Evolutionary conservation across 2,888 invertebrate species (phyloP).

Genomic region (Holacanthella duospinosa): DNA sequence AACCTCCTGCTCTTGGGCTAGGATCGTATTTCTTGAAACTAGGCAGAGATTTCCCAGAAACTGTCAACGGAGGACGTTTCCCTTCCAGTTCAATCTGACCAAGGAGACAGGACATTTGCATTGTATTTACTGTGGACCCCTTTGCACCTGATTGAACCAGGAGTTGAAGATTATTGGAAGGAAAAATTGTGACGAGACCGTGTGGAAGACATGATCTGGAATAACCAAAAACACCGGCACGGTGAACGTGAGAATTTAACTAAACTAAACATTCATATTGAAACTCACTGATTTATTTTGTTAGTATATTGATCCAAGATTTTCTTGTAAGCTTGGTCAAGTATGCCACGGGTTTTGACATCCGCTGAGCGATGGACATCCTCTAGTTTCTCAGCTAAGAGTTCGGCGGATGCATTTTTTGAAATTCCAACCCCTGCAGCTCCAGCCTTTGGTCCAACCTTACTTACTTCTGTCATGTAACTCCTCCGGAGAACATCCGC

Average conservation of each 20-base stretch:
- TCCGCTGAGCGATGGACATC: slow-evolving; percentile 56
- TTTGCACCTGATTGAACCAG: slow-evolving; percentile 99
- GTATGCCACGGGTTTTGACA: slow-evolving; percentile 62
- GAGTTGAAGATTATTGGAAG: slow-evolving; percentile 89
- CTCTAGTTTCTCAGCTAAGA: slow-evolving; percentile 56
- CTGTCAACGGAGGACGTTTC: slow-evolving; percentile 86
- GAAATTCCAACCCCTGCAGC: slow-evolving; percentile 60
- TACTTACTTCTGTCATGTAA: slow-evolving; percentile 55
- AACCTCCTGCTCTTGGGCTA: slow-evolving; percentile 87
- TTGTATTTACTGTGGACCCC: slow-evolving; percentile 93
- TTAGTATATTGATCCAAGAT: slow-evolving; percentile 74
- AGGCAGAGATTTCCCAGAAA: slow-evolving; percentile 82
- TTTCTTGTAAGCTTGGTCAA: slow-evolving; percentile 74
- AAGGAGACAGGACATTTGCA: slow-evolving; percentile 94
- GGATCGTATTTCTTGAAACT: slow-evolving; percentile 81
- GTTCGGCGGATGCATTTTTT: slow-evolving; percentile 50
- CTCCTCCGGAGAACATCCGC: slow-evolving; percentile 63
- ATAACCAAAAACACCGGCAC: no score
- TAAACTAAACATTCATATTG: not conserved
- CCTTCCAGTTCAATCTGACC: slow-evolving; percentile 99
- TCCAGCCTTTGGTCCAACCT: slow-evolving; percentile 53
- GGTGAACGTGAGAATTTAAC: slow-evolving; percentile 39
- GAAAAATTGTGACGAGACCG: slow-evolving; percentile 78
- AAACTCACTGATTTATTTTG: slow-evolving; percentile 64
- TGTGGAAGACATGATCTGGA: slow-evolving; percentile 76